phyloP scores from a whole-genome alignment of 2,797 vertebrate species.

The Arrhamphus sclerolepis region DNA sequence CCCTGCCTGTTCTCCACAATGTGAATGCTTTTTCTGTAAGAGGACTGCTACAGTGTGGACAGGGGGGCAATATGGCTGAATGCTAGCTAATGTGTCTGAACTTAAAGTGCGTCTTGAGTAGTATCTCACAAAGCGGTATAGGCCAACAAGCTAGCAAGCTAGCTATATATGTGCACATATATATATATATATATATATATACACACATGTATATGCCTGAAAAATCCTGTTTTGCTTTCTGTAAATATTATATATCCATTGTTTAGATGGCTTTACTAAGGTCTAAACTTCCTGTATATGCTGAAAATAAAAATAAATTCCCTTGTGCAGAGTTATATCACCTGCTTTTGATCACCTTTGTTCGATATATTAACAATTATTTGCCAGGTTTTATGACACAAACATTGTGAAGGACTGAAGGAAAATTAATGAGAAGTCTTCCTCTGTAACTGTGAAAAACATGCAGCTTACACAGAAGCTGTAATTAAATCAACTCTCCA shows the following conservation, averaged over 20 bases:
- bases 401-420: no score
- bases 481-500: constrained; percentile 14
- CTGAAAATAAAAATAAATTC: background rate
- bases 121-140: background rate
- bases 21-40: constrained; percentile 43
- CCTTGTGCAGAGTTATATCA: background rate
- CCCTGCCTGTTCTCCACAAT: constrained; percentile 44
- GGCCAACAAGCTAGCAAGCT: background rate
- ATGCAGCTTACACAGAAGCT: constrained; percentile 6
- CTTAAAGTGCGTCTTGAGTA: constrained; percentile 2
- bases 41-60: constrained; percentile 48
- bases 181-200: no score
- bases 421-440: no score
- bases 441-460: background rate
- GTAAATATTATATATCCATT: background rate
- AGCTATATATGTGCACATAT: no score
- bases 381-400: no score
- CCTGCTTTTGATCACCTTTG: background rate
- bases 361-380: background rate
- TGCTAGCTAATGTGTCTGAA: constrained; percentile 30
- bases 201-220: background rate
- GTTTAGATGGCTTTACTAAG: background rate
- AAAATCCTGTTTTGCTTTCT: background rate
- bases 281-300: background rate
- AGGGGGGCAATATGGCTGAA: constrained; percentile 41